Evolutionary conservation across 2,888 invertebrate genomes (phyloP), one percentile per base, ranked within the genome.

Genomic region (Eueremaeus valkanovi): DNA sequence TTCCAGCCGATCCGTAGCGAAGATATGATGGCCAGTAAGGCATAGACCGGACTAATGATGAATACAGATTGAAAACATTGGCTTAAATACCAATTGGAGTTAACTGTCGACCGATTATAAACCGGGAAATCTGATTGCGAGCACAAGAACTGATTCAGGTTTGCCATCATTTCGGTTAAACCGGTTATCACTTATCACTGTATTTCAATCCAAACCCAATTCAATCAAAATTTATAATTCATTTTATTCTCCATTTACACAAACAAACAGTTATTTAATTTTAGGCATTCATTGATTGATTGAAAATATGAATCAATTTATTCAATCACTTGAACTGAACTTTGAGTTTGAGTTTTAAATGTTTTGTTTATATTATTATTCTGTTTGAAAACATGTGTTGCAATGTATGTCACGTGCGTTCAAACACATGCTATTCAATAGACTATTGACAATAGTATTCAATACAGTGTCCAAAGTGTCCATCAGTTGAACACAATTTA

Each of bases 61-160:
- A 61, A 51, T 40, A 63, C 11, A 29, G 51, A 58, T 18, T 75
- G 55, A 51, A 75, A 75, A 61, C 75, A 75, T 72, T 75, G 33
- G 55, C 18, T 58, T 16, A 75, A 51, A 49, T 73, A 55, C 33
- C 36, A 73, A 16, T 1, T 33, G 18, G 63, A 33, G 2, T n/a
- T n/a, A n/a, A n/a, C n/a, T n/a, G n/a, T n/a, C n/a, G n/a, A n/a
- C n/a, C 40, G 42, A 18, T 45, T 45, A 5, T 2, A 27, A 27
- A 70, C 18, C 13, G 5, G 21, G 13, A 40, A 70, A 70, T 70
- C 9, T 1, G 45, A 5, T 70, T 70, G 45, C 3, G 21, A 27
- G 29, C 70, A 70, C 45, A 70, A 70, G 3, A 42, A 45, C n/a
- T 45, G 27, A 1, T 27, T 18, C 3, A 58, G 6, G 45, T 45